Evolutionary conservation across 2,888 invertebrate species (phyloP).

Genomic region (Heliconius charithonia): DNA sequence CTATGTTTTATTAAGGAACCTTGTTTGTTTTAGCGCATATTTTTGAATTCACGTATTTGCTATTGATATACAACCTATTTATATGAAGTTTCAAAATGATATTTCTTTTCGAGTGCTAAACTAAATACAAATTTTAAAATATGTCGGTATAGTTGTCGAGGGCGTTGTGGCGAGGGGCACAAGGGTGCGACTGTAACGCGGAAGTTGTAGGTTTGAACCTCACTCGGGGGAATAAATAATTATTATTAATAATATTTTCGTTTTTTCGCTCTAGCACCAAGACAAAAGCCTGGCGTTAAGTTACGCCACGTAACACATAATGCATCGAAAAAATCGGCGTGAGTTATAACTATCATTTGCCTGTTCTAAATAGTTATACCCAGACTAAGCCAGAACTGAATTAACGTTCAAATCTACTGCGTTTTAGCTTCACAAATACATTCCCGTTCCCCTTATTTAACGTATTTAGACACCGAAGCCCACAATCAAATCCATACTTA

Average conservation of each 20-base stretch:
- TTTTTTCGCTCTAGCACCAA: too few relatives aligned
- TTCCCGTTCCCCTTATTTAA: not conserved
- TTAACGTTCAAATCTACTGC: not conserved
- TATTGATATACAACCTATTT: not conserved
- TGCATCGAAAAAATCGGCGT: too few relatives aligned
- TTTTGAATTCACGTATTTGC: not conserved
- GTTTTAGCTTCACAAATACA: not conserved
- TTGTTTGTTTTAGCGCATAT: constrained; percentile 10
- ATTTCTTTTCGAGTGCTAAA: not conserved
- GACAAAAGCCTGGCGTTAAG: too few relatives aligned
- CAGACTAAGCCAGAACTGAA: not conserved
- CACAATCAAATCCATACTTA: constrained; percentile 14
- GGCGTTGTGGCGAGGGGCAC: too few relatives aligned
- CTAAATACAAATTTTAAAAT: not conserved
- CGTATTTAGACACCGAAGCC: constrained; percentile 11
- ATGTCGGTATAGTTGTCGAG: too few relatives aligned
- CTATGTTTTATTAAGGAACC: constrained; percentile 21
- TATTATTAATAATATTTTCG: too few relatives aligned
- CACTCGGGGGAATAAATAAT: too few relatives aligned
- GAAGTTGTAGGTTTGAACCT: too few relatives aligned
- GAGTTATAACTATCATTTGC: too few relatives aligned
- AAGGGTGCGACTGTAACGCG: too few relatives aligned
- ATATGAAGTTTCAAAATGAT: not conserved
- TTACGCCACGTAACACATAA: too few relatives aligned
- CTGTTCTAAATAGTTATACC: too few relatives aligned